Percentiles rank a stretch among this genome's conserved stretches.
Evolutionary conservation across 2,888 invertebrate genomes (phyloP).

Genomic region (Prostheceraeus crozeri): DNA sequence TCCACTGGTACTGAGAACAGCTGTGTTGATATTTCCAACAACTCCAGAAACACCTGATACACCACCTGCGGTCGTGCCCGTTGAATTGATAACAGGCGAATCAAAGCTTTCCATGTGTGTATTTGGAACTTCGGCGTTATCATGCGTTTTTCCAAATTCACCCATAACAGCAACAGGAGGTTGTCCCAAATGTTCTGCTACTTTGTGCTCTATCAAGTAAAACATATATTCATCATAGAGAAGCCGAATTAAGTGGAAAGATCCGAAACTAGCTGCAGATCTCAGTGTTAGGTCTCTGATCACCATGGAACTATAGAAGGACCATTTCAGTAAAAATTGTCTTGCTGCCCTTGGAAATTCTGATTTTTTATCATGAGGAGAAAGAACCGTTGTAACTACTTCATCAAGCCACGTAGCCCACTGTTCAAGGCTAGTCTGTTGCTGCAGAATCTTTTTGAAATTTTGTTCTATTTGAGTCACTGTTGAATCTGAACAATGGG

Average conservation of each 20-base stretch:
- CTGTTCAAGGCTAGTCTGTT: conserved; percentile 81
- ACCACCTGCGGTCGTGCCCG: too few relatives aligned
- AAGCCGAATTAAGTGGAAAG: conserved; percentile 91
- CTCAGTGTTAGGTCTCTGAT: conserved; percentile 88
- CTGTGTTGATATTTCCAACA: too few relatives aligned
- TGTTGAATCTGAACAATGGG: conserved; percentile 79
- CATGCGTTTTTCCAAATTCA: conserved; percentile 51
- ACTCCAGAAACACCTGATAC: too few relatives aligned
- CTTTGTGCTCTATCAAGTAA: conserved; percentile 79
- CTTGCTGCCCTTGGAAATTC: conserved; percentile 56
- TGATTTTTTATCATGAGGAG: conserved; percentile 69
- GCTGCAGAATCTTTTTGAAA: conserved; percentile 66
- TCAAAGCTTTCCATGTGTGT: too few relatives aligned
- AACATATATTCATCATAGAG: conserved; percentile 99
- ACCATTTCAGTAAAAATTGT: conserved; percentile 94
- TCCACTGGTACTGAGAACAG: too few relatives aligned
- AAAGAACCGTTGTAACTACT: conserved; percentile 79
- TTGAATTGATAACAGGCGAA: too few relatives aligned
- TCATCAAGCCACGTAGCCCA: conserved; percentile 96
- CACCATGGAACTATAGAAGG: conserved; percentile 91
- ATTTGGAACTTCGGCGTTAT: too few relatives aligned
- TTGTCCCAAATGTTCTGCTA: conserved; percentile 40
- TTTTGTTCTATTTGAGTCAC: conserved; percentile 79
- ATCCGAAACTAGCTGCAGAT: conserved; percentile 95
- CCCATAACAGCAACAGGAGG: conserved; percentile 89